Evolutionary conservation across 2,797 vertebrate species (phyloP), one percentile per base, ranked within the genome.

Genomic region (Sternarchorhynchus goeldii): DNA sequence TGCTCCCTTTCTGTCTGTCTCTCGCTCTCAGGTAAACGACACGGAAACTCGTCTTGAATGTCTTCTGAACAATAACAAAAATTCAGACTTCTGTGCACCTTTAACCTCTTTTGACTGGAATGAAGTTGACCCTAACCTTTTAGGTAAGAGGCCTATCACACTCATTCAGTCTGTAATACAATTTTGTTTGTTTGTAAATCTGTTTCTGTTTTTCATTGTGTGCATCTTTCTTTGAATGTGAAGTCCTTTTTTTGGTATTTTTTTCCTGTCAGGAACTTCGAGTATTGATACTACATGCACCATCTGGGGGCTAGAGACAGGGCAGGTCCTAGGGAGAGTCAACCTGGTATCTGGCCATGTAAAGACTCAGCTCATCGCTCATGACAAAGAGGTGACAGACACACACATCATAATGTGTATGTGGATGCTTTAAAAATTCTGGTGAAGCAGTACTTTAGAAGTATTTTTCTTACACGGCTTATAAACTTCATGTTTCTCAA

Each of bases 31-130:
- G 97, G 97, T 99, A 87, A 96, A 96, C 39, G 97, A 99, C 89
- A 98, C 97, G 5, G 97, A 99, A 88, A 99, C 97, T 0, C 93
- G 97, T 2, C 94, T 99, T 20, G 97, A 99, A 82, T 99, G 97
- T 91, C 94, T 99, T 86, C 92, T 99, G 81, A 99, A 99, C 85
- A 99, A 99, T 88, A 99, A 99, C 90, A 99, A 99, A 91, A 99
- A 99, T 91, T 99, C 97, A 0, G 97, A 99, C 87, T 99, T 99
- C 93, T 99, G 97, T 68, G 97, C 97, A 64, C 97, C 97, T 0
- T 92, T 99, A 82, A 99, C 97, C 14, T 99, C 97, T 3, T 99
- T 99, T 82, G 97, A 99, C 91, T 99, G 97, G 97, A 99, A 99
- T 62, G 97, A 99, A 88, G 97, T 99, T 64, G 97, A 99, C 86